A percentile compares a stretch with the other conserved stretches of the same genome.
Conservation (phyloP, 2,797 vertebrate species). For the Phrynocephalus guinanensis region DNA sequence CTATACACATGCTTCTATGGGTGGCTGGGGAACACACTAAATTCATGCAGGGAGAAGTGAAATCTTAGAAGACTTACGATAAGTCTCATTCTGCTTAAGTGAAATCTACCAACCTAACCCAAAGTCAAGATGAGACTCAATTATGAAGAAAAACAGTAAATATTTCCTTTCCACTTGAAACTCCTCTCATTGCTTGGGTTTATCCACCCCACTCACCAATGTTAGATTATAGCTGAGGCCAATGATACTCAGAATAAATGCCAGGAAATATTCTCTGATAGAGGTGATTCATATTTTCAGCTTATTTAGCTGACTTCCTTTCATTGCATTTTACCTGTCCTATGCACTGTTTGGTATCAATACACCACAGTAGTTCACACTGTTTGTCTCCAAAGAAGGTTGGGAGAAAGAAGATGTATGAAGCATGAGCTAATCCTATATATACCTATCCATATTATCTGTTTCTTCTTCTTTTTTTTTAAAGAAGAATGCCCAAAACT, state of each 20-base stretch:
- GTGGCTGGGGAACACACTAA: too few relatives aligned
- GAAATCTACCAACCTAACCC: not conserved
- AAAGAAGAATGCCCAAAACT: slow-evolving; percentile 15
- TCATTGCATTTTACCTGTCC: slow-evolving; percentile 58
- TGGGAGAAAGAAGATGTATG: slow-evolving; percentile 27
- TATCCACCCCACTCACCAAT: not conserved
- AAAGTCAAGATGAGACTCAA: not conserved
- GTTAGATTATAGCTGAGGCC: not conserved
- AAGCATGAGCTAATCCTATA: slow-evolving; percentile 15
- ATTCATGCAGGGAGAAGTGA: too few relatives aligned
- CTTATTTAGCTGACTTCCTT: slow-evolving; percentile 65
- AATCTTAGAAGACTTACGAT: too few relatives aligned
- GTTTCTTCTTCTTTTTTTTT: slow-evolving; percentile 13
- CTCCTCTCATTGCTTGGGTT: not conserved
- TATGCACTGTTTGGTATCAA: slow-evolving; percentile 29
- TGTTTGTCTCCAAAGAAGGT: slow-evolving; percentile 30
- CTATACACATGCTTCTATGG: too few relatives aligned
- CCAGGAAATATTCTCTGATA: not conserved
- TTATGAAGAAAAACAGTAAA: not conserved
- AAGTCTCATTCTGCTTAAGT: not conserved
- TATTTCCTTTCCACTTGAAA: not conserved
- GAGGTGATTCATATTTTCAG: slow-evolving; percentile 44
- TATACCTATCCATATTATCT: slow-evolving; percentile 20
- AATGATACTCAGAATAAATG: not conserved
- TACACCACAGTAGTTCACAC: slow-evolving; percentile 43